Percentiles rank a stretch among this genome's conserved stretches.
Evolutionary conservation across 2,797 vertebrate genomes (phyloP).

Genomic region (Balearica regulorum): DNA sequence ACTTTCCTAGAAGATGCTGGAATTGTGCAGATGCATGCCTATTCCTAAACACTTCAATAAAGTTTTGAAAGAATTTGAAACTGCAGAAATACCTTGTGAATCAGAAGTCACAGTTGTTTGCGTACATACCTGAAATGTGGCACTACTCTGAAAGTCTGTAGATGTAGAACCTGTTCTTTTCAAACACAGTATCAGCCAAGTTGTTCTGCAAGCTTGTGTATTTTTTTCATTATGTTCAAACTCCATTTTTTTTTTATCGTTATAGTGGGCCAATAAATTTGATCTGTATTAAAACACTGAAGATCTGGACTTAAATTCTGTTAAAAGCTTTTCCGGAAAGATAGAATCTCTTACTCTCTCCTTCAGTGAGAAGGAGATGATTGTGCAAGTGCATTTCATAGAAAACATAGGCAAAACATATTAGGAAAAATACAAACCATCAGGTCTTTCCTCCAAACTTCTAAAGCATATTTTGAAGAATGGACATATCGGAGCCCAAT

Average conservation of each 20-base stretch:
- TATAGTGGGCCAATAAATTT: neutral
- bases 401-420: neutral
- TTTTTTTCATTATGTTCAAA: neutral
- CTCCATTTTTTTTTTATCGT: neutral
- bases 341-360: neutral
- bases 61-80: neutral
- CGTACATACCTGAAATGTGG: accelerated
- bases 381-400: neutral
- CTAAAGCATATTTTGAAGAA: neutral
- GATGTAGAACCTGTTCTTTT: neutral
- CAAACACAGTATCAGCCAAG: neutral
- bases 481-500: neutral
- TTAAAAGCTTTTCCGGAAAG: neutral
- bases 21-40: neutral
- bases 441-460: neutral
- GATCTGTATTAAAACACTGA: neutral
- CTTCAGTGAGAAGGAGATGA: neutral
- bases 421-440: neutral
- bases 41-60: neutral
- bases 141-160: neutral
- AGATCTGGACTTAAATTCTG: neutral
- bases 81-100: neutral
- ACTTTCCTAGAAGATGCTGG: neutral
- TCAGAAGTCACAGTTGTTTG: neutral
- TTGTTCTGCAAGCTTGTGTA: neutral